Evolutionary conservation across 2,797 vertebrate genomes (phyloP).

Genomic region (Gadopsis bispinosus): DNA sequence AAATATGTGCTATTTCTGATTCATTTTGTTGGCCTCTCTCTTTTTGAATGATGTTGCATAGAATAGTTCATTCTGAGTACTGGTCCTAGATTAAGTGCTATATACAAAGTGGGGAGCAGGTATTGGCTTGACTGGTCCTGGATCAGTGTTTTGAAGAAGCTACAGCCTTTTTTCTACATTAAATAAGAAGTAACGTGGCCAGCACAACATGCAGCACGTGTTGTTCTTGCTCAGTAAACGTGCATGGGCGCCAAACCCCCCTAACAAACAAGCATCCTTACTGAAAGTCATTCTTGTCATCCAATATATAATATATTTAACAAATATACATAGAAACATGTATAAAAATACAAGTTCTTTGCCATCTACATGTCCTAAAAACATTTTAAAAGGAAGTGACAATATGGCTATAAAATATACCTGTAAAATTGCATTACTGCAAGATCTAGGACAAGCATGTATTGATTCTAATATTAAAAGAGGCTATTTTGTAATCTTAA

Average conservation of each 20-base stretch:
- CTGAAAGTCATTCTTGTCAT: constrained; percentile 78
- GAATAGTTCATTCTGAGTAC: constrained; percentile 73
- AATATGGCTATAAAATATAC: constrained; percentile 78
- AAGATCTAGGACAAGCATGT: constrained; percentile 85
- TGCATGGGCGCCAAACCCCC: constrained; percentile 84
- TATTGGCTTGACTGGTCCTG: constrained; percentile 65
- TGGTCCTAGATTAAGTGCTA: constrained; percentile 66
- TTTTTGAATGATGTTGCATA: constrained; percentile 78
- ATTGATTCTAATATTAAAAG: constrained; percentile 82
- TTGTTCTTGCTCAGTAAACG: constrained; percentile 80
- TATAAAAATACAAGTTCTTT: constrained; percentile 78
- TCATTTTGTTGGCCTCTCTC: constrained; percentile 72
- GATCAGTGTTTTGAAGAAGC: constrained; percentile 74
- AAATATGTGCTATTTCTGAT: constrained; percentile 75
- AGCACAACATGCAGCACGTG: constrained; percentile 75
- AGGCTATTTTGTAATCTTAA: constrained; percentile 87
- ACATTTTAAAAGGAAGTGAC: constrained; percentile 77
- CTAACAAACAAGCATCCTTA: constrained; percentile 74
- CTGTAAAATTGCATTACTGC: constrained; percentile 83
- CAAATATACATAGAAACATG: constrained; percentile 77
- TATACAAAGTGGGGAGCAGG: constrained; percentile 52
- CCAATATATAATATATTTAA: constrained; percentile 78
- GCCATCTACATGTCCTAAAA: constrained; percentile 79
- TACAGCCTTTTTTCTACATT: constrained; percentile 73
- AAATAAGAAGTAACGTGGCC: constrained; percentile 71